These are phyloP conservation scores for Phylloscopus trochiloides DNA, from an alignment of 2,113 vertebrate genomes.

Conservation along the genomic window DNA sequence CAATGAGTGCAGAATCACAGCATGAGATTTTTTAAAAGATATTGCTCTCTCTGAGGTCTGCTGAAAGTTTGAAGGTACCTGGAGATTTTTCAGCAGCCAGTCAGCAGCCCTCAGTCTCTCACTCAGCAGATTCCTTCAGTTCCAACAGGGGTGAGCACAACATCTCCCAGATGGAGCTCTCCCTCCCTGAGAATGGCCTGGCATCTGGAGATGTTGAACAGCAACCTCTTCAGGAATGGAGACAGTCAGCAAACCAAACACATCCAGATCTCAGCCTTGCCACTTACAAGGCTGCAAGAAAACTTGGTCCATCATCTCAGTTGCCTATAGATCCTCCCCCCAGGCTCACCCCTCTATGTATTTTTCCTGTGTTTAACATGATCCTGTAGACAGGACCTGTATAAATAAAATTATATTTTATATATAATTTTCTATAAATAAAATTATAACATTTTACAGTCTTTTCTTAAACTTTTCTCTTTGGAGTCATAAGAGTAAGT, in stretches of 20 bases:
- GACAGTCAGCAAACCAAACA: not conserved
- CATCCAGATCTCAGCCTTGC: not conserved
- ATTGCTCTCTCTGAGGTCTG: not conserved
- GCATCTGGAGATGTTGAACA: not conserved
- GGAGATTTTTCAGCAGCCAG: not conserved
- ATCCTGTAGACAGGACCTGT: not conserved
- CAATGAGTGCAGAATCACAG: not conserved
- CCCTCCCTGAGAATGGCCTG: not conserved
- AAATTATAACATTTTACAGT: not conserved
- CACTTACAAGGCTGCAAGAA: not conserved
- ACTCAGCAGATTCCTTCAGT: not conserved
- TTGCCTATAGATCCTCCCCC: not conserved
- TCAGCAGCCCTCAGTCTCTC: not conserved
- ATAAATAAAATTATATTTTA: not conserved
- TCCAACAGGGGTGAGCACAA: not conserved
- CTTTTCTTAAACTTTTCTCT: not conserved
- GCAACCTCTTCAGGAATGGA: not conserved
- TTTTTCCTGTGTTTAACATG: not conserved
- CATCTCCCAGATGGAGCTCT: not conserved
- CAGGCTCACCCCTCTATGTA: accelerated
- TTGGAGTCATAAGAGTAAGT: not conserved
- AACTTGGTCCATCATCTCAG: not conserved
- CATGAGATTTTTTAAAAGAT: not conserved
- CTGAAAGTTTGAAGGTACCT: not conserved
- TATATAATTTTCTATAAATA: not conserved